Percentiles rank a stretch among this genome's conserved stretches.
phyloP scores from a whole-genome alignment of 2,113 vertebrate species.

The Trochalopteron elliotii region DNA sequence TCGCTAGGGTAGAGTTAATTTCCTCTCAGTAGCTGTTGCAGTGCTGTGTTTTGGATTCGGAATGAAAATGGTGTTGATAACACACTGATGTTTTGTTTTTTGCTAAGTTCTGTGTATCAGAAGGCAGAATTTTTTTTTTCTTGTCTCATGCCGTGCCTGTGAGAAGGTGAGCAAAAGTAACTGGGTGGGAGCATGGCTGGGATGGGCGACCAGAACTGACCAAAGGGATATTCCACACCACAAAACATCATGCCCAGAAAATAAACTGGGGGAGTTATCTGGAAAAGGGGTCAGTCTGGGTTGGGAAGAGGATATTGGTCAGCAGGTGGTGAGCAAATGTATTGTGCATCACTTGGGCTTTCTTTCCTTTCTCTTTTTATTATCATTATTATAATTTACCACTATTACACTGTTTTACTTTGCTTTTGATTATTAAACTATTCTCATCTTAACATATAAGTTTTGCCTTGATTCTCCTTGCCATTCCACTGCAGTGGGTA shows the following conservation, averaged over 20 bases:
- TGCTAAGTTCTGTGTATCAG: not conserved
- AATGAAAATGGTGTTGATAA: not conserved
- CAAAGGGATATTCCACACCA: not conserved
- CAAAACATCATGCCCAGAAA: not conserved
- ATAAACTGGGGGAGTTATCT: not conserved
- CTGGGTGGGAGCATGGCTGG: too few species aligned
- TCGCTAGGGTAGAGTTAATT: not conserved
- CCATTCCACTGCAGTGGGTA: not conserved
- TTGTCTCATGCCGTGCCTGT: not conserved
- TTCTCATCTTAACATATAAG: not conserved
- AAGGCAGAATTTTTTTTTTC: not conserved
- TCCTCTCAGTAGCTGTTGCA: not conserved
- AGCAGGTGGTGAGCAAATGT: not conserved
- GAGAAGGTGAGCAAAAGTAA: not conserved
- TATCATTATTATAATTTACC: not conserved
- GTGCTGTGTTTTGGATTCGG: rapidly evolving
- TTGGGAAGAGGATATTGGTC: not conserved
- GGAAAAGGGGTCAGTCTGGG: too few species aligned
- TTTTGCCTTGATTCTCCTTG: not conserved
- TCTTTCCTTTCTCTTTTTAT: not conserved
- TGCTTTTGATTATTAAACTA: not conserved
- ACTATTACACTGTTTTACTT: not conserved
- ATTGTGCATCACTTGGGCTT: not conserved
- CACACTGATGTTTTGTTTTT: not conserved
- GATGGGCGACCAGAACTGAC: not conserved